These are phyloP conservation scores for Lutjanus campechanus DNA, from an alignment of 2,797 vertebrate species.

Conservation along the genomic window DNA sequence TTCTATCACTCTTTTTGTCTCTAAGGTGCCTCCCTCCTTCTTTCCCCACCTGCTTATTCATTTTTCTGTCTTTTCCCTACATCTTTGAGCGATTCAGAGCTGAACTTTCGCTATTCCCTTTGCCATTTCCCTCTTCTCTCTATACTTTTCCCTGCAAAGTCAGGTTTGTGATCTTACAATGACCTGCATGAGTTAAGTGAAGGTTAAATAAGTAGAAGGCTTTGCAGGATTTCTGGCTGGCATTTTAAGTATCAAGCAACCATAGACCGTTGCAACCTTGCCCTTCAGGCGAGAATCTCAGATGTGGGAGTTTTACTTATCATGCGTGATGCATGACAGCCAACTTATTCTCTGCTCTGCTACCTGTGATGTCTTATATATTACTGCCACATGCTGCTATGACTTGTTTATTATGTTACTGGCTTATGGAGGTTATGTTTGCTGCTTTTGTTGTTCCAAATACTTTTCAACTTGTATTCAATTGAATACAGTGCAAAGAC, in stretches of 20 bases:
- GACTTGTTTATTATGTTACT: slow-evolving; percentile 14
- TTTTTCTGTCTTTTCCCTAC: neutral
- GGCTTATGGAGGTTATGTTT: neutral
- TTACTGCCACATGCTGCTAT: neutral
- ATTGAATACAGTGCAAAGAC: no score
- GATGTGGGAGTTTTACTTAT: slow-evolving; percentile 38
- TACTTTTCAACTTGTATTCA: no score
- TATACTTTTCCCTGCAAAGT: neutral
- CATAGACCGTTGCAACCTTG: neutral
- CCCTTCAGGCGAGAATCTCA: slow-evolving; percentile 35
- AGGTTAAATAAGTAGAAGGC: slow-evolving; percentile 31
- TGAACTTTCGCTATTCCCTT: slow-evolving; percentile 31
- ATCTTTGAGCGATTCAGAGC: slow-evolving; percentile 3
- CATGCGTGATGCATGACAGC: slow-evolving; percentile 33
- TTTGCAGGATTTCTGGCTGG: slow-evolving; percentile 27
- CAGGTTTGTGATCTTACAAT: slow-evolving; percentile 17
- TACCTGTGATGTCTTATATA: slow-evolving; percentile 41
- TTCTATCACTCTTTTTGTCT: neutral
- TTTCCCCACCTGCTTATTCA: neutral
- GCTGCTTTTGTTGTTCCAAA: neutral
- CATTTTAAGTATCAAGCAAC: slow-evolving; percentile 23
- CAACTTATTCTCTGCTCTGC: slow-evolving; percentile 4
- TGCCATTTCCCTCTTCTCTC: neutral
- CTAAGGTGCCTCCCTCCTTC: neutral
- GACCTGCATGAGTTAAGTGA: slow-evolving; percentile 23